Evolutionary conservation across 2,113 vertebrate genomes (phyloP).

Genomic region (Lagopus muta): DNA sequence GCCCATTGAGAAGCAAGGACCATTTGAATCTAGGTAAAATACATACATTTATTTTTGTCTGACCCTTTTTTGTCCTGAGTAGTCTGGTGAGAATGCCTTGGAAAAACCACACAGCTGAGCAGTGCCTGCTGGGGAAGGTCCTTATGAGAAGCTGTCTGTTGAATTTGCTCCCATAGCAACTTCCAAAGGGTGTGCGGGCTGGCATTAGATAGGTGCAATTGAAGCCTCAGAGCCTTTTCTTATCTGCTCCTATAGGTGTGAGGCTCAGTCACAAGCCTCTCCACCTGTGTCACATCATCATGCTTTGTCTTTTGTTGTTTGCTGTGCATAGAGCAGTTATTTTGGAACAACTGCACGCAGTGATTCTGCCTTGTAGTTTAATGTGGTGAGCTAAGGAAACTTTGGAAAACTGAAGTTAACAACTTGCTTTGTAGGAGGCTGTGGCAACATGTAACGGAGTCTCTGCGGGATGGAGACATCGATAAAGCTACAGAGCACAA

Average conservation of each 20-base stretch:
- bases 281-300: rapidly evolving
- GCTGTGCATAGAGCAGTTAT: not conserved
- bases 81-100: not conserved
- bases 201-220: not conserved
- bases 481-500: slow-evolving; percentile 97
- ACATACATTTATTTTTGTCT: not conserved
- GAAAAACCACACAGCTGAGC: not conserved
- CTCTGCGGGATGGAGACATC: slow-evolving; percentile 90
- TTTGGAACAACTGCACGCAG: not conserved
- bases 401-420: not conserved
- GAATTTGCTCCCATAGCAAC: not conserved
- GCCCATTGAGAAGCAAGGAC: slow-evolving; percentile 89
- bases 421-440: slow-evolving; percentile 81
- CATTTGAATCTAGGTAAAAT: slow-evolving; percentile 91
- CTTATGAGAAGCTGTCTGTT: not conserved
- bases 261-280: not conserved
- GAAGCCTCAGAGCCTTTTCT: not conserved
- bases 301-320: not conserved
- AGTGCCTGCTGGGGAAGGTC: not conserved
- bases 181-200: not conserved
- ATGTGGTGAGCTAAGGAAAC: not conserved
- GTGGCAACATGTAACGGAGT: slow-evolving; percentile 93
- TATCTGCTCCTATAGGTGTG: not conserved
- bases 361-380: not conserved
- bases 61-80: not conserved